Evolutionary conservation across 2,888 invertebrate species (phyloP).

Genomic region (Chrysolina americana): DNA sequence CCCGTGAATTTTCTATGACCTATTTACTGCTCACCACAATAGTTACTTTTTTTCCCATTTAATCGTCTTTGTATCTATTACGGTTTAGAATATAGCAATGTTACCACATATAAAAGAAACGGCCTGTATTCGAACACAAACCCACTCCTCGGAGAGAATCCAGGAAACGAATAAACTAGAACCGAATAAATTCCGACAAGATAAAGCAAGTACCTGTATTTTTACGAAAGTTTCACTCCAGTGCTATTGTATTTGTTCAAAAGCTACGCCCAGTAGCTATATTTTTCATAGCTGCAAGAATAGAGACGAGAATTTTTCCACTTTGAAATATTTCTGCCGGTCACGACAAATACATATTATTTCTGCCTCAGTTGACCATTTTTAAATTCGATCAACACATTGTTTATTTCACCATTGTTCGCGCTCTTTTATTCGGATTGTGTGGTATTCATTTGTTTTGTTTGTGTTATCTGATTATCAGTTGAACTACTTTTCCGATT

Average conservation of each 20-base stretch:
- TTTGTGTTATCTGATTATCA: constrained; percentile 53
- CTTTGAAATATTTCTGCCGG: constrained; percentile 63
- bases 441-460: constrained; percentile 69
- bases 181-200: constrained; percentile 21
- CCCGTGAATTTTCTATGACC: too few relatives aligned
- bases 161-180: constrained; percentile 15
- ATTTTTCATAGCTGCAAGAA: constrained; percentile 56
- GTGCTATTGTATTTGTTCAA: constrained; percentile 47
- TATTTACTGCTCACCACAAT: too few relatives aligned
- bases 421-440: constrained; percentile 68
- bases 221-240: constrained; percentile 40
- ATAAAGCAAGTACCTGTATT: constrained; percentile 32
- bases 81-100: too few relatives aligned
- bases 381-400: constrained; percentile 66
- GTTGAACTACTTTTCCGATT: constrained; percentile 25
- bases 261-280: constrained; percentile 54
- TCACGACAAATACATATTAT: constrained; percentile 68
- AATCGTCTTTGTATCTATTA: too few relatives aligned
- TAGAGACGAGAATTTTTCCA: constrained; percentile 60
- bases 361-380: constrained; percentile 65
- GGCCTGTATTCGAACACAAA: background rate
- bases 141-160: constrained; percentile 5
- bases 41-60: too few relatives aligned
- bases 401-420: constrained; percentile 70
- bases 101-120: too few relatives aligned